A percentile compares a stretch with the other conserved stretches of the same genome.
Evolutionary conservation across 2,797 vertebrate species (phyloP).

Genomic region (Phoebastria nigripes): DNA sequence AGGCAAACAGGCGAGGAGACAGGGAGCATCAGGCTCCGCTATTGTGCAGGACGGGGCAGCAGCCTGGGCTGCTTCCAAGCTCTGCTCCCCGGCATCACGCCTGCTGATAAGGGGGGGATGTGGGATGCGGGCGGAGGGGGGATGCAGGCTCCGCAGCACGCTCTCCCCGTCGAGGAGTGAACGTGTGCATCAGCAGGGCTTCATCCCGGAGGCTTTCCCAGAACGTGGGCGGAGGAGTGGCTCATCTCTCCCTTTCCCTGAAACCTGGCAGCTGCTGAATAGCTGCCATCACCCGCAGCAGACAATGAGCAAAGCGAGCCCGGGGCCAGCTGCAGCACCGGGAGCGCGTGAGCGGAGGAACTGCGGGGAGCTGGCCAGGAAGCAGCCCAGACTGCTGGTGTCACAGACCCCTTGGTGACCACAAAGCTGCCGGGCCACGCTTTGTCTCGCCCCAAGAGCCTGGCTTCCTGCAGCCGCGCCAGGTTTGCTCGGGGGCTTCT

Average conservation of each 20-base stretch:
- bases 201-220: slow-evolving; percentile 25
- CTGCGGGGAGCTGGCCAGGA: slow-evolving; percentile 40
- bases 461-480: not conserved
- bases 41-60: not conserved
- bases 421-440: not conserved
- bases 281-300: slow-evolving; percentile 5
- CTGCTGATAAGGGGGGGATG: not conserved
- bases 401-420: slow-evolving; percentile 11
- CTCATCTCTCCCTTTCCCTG: slow-evolving; percentile 36
- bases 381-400: slow-evolving; percentile 54
- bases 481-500: not conserved
- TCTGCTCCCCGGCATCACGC: not conserved
- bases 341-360: not conserved
- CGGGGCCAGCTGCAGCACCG: not conserved
- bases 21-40: not conserved
- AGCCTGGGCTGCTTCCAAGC: not conserved
- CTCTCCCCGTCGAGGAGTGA: not conserved
- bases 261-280: slow-evolving; percentile 32
- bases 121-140: not conserved
- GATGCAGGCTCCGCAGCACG: not conserved
- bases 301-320: slow-evolving; percentile 27
- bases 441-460: not conserved
- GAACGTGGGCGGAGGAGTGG: slow-evolving; percentile 31
- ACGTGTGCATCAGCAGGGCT: slow-evolving; percentile 39
- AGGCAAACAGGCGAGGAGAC: slow-evolving; percentile 27